A percentile compares a stretch with the other conserved stretches of the same genome.
Evolutionary conservation across 2,113 vertebrate species (phyloP).

Genomic region (Charina bottae): DNA sequence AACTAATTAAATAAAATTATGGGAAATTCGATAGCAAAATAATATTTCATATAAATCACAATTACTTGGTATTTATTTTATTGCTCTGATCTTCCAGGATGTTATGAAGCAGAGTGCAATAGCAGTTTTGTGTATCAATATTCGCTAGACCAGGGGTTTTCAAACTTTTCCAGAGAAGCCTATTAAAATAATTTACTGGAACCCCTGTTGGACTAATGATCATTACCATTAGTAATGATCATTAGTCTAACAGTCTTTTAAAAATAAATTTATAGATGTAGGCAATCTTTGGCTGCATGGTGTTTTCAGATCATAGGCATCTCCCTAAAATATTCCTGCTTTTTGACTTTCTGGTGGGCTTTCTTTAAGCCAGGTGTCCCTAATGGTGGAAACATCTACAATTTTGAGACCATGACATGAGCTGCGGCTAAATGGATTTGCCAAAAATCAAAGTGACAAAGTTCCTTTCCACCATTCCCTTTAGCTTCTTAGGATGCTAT

Average conservation of each 20-base stretch:
- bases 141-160: not conserved
- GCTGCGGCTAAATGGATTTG: not conserved
- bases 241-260: not conserved
- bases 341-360: not conserved
- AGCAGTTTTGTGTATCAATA: not conserved
- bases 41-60: not conserved
- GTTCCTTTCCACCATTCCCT: not conserved
- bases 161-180: not conserved
- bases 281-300: not conserved
- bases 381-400: not conserved
- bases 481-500: not conserved
- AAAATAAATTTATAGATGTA: not conserved
- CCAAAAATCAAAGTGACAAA: not conserved
- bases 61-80: not conserved
- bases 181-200: too few relatives aligned
- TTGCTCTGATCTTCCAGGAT: not conserved
- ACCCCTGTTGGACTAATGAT: too few relatives aligned
- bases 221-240: too few relatives aligned
- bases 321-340: not conserved
- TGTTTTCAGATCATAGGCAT: not conserved
- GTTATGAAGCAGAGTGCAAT: not conserved
- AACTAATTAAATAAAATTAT: not conserved
- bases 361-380: not conserved
- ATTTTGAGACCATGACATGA: not conserved
- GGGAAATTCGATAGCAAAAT: not conserved